Conservation (phyloP, 2,113 vertebrate genomes). For the Ciconia boyciana region DNA sequence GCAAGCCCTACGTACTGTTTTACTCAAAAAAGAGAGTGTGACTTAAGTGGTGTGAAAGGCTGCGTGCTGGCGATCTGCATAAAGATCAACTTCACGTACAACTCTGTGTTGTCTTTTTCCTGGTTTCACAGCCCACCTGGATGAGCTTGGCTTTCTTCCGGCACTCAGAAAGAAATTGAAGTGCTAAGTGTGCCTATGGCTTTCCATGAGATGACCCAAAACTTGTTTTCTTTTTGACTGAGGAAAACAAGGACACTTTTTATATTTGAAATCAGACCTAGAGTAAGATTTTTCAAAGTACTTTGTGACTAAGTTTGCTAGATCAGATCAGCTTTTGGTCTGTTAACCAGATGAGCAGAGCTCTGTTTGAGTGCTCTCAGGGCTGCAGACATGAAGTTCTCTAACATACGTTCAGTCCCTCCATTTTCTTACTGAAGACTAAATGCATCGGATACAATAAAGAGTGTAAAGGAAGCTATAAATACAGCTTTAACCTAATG, state of each 20-base stretch:
- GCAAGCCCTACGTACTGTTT: not conserved
- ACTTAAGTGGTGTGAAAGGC: not conserved
- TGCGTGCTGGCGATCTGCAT: not conserved
- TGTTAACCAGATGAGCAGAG: not conserved
- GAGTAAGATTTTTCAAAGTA: not conserved
- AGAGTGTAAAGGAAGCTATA: not conserved
- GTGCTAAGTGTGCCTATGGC: not conserved
- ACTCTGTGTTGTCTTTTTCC: not conserved
- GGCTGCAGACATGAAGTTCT: not conserved
- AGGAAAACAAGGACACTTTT: not conserved
- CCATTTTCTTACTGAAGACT: not conserved
- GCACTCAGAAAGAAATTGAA: not conserved
- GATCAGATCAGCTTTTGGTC: not conserved
- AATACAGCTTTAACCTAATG: not conserved
- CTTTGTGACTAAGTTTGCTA: not conserved
- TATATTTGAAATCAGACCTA: not conserved
- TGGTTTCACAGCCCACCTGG: not conserved
- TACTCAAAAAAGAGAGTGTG: not conserved
- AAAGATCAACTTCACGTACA: not conserved
- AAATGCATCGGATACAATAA: not conserved
- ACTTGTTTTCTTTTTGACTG: not conserved
- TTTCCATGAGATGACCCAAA: not conserved
- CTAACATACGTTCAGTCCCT: not conserved
- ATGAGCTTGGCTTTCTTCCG: not conserved
- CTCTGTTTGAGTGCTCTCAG: not conserved